Percentiles rank a stretch among this genome's conserved stretches.
Evolutionary conservation across 2,888 invertebrate species (phyloP).

Genomic region (Sarcophaga variegata): DNA sequence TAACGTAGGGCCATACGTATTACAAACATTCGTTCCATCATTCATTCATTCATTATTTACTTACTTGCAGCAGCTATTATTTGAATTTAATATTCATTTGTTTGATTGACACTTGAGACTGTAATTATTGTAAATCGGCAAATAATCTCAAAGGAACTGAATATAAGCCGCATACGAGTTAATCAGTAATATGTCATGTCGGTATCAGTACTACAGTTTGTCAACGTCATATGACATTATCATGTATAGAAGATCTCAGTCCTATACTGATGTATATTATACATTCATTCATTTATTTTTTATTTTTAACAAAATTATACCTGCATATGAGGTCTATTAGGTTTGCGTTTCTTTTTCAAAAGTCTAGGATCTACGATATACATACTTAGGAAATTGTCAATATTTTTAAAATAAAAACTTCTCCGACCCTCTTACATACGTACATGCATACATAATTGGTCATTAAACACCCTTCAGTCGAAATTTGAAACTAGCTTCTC

Average conservation of each 20-base stretch:
- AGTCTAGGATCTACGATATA: too few species aligned
- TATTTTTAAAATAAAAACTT: too few species aligned
- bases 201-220: slow-evolving; percentile 34
- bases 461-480: too few species aligned
- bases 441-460: too few species aligned
- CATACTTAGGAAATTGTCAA: too few species aligned
- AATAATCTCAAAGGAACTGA: slow-evolving; percentile 1
- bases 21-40: too few species aligned
- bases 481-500: too few species aligned
- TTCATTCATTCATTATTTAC: too few species aligned
- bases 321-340: too few species aligned
- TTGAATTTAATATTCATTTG: background rate
- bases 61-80: background rate
- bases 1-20: too few species aligned
- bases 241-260: background rate
- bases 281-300: background rate
- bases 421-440: too few species aligned
- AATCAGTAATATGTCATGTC: slow-evolving; percentile 20
- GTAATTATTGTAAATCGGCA: slow-evolving; percentile 3
- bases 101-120: slow-evolving; percentile 5
- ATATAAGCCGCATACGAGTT: slow-evolving; percentile 12
- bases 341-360: too few species aligned
- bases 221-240: slow-evolving; percentile 18
- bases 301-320: background rate
- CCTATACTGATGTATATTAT: background rate